Base-by-base conservation (phyloP, 2,888 invertebrate genomes). In the Nemotelus nigrinus region DNA sequence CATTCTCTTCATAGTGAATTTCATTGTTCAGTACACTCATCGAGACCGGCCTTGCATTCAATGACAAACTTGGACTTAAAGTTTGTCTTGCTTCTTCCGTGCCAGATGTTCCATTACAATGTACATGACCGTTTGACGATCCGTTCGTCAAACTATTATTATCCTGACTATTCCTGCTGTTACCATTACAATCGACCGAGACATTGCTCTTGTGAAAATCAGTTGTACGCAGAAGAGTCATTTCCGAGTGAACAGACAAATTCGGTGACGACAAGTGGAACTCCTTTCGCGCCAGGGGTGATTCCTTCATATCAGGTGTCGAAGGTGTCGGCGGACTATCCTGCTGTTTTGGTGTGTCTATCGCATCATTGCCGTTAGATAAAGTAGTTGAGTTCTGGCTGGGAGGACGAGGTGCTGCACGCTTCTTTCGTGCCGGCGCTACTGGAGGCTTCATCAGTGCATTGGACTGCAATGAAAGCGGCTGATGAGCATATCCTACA, bases 261-360 rank as follows among this genome's bases (percentile, higher is more conserved):
- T 87, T 87, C 5, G 87, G 87, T 43, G 87, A 85, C 48, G 87
- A 87, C 70, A 85, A 83, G 78, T 84, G 86, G 53, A 86, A 82
- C 76, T 86, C 85, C 43, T 84, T 87, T 4, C 83, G 82, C 47
- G 83, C 81, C 64, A 83, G 79, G 81, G 3, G 79, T 65, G 77
- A 74, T 64, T 63, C 44, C 48, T 75, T 41, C 55, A 67, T 71
- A 10, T 67, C 48, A 3, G n/a, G 57, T 41, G 68, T 7, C 2
- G 67, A 39, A 8, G 10, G 60, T 50, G 67, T 10, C 44, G 25
- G 39, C 10, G n/a, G 53, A 3, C 10, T 4, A 6, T 39, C 8
- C n/a, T 53, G 8, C 3, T 67, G 47, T 6, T 3, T 3, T 6
- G 53, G 47, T 1, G 67, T 50, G 39, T 72, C 77, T 25, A 74